Conservation (phyloP, 2,888 invertebrate genomes). For the Fissipunctia ypsillon region DNA sequence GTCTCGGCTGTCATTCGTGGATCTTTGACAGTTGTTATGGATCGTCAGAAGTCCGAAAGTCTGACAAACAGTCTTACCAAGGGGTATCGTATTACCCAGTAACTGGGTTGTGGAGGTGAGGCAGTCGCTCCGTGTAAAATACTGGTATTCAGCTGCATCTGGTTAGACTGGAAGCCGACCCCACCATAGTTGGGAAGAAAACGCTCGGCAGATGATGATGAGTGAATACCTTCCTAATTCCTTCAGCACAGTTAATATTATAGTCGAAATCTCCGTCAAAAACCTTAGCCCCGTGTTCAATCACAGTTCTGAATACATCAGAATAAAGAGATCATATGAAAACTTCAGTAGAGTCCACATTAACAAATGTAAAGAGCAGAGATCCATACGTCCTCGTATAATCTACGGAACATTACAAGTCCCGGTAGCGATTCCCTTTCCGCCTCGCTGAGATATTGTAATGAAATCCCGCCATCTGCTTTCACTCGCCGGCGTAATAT, state of each 20-base stretch:
- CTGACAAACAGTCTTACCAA: too few species aligned
- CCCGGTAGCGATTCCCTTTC: constrained; percentile 83
- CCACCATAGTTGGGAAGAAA: too few species aligned
- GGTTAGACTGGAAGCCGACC: too few species aligned
- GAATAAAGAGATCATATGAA: constrained; percentile 56
- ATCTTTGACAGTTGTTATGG: too few species aligned
- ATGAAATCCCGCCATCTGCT: constrained; percentile 89
- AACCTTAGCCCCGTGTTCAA: background rate
- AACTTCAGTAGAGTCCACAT: constrained; percentile 67
- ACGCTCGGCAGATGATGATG: too few species aligned
- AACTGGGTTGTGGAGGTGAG: too few species aligned
- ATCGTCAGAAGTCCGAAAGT: too few species aligned
- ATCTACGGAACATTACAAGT: constrained; percentile 82
- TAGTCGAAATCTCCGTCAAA: constrained; percentile 9
- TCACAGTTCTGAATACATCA: constrained; percentile 33
- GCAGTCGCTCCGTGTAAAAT: too few species aligned
- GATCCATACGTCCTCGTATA: constrained; percentile 82
- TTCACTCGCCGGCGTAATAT: constrained; percentile 84
- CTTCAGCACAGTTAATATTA: background rate
- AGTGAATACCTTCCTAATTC: too few species aligned
- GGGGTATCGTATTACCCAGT: too few species aligned
- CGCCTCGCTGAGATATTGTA: constrained; percentile 86
- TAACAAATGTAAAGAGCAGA: constrained; percentile 75
- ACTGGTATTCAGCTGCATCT: too few species aligned
- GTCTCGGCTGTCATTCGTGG: too few species aligned